Evolutionary conservation across 2,113 vertebrate genomes (phyloP).

Genomic region (Phodopus roborovskii): DNA sequence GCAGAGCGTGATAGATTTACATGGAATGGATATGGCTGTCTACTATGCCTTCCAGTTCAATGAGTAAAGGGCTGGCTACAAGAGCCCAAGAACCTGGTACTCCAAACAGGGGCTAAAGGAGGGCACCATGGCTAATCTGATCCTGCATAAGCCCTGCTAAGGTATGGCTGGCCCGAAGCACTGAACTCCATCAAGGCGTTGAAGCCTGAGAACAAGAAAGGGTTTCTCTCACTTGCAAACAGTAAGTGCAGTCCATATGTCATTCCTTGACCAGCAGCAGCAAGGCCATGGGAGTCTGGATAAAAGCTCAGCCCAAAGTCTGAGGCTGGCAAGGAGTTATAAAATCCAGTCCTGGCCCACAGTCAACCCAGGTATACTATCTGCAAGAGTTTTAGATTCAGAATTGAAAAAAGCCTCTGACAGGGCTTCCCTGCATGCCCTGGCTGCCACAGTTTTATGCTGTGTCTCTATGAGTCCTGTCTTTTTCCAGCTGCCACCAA

Average conservation of each 20-base stretch:
- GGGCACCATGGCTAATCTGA: rapidly evolving
- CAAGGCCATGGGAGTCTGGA: background rate
- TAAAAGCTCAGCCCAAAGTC: rapidly evolving
- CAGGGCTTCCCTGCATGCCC: background rate
- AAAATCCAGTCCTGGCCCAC: background rate
- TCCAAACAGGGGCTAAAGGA: background rate
- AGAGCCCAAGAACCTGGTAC: too few species aligned
- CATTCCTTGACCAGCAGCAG: rapidly evolving
- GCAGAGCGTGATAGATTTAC: background rate
- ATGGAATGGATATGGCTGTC: background rate
- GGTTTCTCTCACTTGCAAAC: background rate
- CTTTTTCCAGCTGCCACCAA: constrained; percentile 42
- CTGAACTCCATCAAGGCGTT: background rate
- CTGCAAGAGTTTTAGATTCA: background rate
- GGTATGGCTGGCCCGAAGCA: background rate
- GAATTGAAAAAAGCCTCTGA: background rate
- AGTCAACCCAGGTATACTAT: rapidly evolving
- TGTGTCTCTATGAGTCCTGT: constrained; percentile 31
- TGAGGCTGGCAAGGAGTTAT: rapidly evolving
- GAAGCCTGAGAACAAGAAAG: background rate
- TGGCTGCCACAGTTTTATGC: background rate
- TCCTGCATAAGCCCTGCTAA: background rate
- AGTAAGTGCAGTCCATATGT: rapidly evolving
- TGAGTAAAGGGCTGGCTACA: background rate
- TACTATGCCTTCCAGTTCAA: background rate